A percentile compares a stretch with the other conserved stretches of the same genome.
These are phyloP conservation scores for Melitaea athalia DNA, from an alignment of 2,888 invertebrate species.

Conservation along the genomic window DNA sequence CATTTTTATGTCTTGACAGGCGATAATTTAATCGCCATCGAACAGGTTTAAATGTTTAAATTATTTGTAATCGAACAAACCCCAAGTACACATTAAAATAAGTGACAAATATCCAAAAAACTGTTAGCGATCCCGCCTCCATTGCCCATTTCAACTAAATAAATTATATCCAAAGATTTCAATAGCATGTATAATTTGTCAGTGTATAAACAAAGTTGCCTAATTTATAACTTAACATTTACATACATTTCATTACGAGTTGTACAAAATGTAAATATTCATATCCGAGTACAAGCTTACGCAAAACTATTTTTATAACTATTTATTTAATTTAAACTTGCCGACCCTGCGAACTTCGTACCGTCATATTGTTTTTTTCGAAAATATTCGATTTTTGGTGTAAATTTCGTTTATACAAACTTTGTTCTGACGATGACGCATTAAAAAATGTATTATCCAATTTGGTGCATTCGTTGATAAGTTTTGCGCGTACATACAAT, in stretches of 20 bases:
- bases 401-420: too few species aligned
- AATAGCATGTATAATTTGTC: constrained; percentile 17
- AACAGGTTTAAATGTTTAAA: neutral
- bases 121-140: constrained; percentile 5
- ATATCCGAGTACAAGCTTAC: neutral
- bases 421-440: too few species aligned
- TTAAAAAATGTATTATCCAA: too few species aligned
- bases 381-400: too few species aligned
- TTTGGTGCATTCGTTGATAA: too few species aligned
- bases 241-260: neutral
- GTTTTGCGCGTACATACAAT: too few species aligned
- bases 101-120: constrained; percentile 23
- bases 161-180: constrained; percentile 26
- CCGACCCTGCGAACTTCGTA: too few species aligned
- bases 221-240: constrained; percentile 2
- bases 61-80: constrained; percentile 12
- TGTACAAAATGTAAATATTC: neutral
- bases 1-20: neutral
- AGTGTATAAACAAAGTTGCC: neutral
- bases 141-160: constrained; percentile 16
- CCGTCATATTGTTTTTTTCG: too few species aligned
- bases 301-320: neutral
- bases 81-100: constrained; percentile 17
- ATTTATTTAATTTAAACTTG: too few species aligned
- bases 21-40: neutral